Evolutionary conservation across 2,797 vertebrate species (phyloP).

Genomic region (Bufotes viridis): DNA sequence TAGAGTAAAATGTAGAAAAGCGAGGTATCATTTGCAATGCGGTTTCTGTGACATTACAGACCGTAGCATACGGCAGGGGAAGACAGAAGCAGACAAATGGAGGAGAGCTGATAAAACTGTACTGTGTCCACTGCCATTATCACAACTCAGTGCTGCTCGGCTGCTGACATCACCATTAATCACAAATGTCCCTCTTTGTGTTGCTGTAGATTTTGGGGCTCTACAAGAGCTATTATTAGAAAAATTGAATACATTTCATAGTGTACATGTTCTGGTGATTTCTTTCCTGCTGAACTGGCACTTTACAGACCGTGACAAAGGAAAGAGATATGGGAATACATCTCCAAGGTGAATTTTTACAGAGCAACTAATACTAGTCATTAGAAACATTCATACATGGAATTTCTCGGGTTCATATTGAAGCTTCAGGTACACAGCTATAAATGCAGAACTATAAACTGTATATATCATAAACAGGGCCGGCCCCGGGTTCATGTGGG

Average conservation of each 20-base stretch:
- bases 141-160: constrained; percentile 29
- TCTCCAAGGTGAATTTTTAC: constrained; percentile 25
- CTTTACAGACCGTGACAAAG: constrained; percentile 41
- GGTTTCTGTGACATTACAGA: not conserved
- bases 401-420: not conserved
- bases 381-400: constrained; percentile 3
- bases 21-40: not conserved
- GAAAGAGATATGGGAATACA: constrained; percentile 26
- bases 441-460: not conserved
- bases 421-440: not conserved
- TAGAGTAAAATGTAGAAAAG: not conserved
- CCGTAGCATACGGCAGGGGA: not conserved
- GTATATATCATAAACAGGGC: too few relatives aligned
- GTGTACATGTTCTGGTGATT: constrained; percentile 43
- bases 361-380: constrained; percentile 22
- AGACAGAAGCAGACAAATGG: constrained; percentile 22
- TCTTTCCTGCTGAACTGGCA: constrained; percentile 41
- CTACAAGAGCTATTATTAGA: constrained; percentile 48
- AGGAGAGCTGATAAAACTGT: constrained; percentile 30
- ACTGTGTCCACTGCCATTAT: constrained; percentile 40
- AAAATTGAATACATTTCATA: constrained; percentile 17
- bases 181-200: constrained; percentile 50
- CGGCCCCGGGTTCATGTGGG: too few relatives aligned
- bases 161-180: constrained; percentile 53
- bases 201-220: constrained; percentile 30